phyloP scores from a whole-genome alignment of 2,888 invertebrate species.

The Eustalomyia histrio region DNA sequence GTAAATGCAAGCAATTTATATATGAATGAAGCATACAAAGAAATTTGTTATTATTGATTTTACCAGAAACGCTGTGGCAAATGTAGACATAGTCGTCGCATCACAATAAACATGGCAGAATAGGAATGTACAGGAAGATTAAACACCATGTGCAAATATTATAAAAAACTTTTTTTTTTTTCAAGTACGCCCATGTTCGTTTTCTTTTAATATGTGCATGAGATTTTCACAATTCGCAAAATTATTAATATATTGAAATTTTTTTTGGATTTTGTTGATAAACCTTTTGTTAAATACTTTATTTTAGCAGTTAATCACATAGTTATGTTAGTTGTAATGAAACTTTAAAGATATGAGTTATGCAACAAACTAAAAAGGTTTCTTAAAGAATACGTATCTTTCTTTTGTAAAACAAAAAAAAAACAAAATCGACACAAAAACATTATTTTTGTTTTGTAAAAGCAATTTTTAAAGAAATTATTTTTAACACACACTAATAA shows the following conservation, averaged over 20 bases:
- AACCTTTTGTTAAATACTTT: neutral
- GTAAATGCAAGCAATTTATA: conserved; percentile 9
- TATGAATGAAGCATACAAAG: conserved; percentile 7
- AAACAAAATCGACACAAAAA: neutral
- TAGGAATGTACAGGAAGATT: conserved; percentile 7
- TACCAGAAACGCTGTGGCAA: conserved; percentile 27
- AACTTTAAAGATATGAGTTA: neutral
- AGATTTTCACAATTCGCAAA: conserved; percentile 48
- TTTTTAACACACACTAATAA: conserved; percentile 33
- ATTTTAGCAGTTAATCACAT: neutral
- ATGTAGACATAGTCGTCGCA: conserved; percentile 24
- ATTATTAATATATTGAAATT: neutral
- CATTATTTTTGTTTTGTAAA: neutral
- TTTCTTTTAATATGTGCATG: conserved; percentile 30
- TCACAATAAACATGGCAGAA: conserved; percentile 25
- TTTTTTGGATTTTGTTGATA: neutral
- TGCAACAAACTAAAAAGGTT: conserved; percentile 1
- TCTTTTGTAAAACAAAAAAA: neutral
- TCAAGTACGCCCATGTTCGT: conserved; percentile 41
- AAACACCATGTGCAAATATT: conserved; percentile 48
- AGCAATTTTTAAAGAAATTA: conserved; percentile 15
- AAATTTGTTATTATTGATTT: conserved; percentile 61
- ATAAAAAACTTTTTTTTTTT: neutral
- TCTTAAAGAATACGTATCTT: neutral
- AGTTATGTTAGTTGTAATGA: neutral